phyloP scores from a whole-genome alignment of 2,888 invertebrate genomes.

The Meandrusa payeni region DNA sequence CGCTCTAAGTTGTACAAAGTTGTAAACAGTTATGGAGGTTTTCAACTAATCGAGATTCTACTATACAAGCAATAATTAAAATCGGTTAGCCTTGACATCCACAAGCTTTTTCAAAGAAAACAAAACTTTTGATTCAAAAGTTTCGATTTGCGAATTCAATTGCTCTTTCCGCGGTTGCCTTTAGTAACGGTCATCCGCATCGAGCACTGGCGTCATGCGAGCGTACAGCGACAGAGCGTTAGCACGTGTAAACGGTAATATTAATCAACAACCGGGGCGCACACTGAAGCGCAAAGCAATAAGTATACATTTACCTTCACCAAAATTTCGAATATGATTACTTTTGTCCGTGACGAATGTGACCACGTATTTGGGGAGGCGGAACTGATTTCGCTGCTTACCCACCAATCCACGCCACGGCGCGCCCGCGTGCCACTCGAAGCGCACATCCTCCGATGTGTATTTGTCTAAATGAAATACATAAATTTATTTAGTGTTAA shows the following conservation, averaged over 20 bases:
- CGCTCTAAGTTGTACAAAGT: too few species aligned
- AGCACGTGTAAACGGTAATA: constrained; percentile 51
- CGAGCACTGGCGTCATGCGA: constrained; percentile 28
- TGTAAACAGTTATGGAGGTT: too few species aligned
- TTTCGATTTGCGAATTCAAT: too few species aligned
- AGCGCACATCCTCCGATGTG: constrained; percentile 81
- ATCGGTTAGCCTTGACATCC: too few species aligned
- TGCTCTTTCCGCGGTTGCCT: too few species aligned
- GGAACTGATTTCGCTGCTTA: constrained; percentile 78
- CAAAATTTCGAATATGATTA: constrained; percentile 82
- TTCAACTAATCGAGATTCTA: too few species aligned
- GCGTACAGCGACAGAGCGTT: constrained; percentile 47
- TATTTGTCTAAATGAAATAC: too few species aligned
- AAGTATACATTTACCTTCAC: constrained; percentile 82
- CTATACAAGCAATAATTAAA: too few species aligned
- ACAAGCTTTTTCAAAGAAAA: too few species aligned
- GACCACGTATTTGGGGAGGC: constrained; percentile 83
- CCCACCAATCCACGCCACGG: constrained; percentile 73
- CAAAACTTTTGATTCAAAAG: too few species aligned
- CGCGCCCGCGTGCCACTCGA: constrained; percentile 81
- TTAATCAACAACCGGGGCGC: constrained; percentile 56
- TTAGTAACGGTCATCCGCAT: constrained; percentile 22
- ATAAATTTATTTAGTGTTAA: too few species aligned
- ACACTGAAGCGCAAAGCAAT: constrained; percentile 75
- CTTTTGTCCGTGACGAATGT: constrained; percentile 82